Evolutionary conservation across 2,797 vertebrate species (phyloP), one percentile per base, ranked within the genome.

Genomic region (Xyrichtys novacula): DNA sequence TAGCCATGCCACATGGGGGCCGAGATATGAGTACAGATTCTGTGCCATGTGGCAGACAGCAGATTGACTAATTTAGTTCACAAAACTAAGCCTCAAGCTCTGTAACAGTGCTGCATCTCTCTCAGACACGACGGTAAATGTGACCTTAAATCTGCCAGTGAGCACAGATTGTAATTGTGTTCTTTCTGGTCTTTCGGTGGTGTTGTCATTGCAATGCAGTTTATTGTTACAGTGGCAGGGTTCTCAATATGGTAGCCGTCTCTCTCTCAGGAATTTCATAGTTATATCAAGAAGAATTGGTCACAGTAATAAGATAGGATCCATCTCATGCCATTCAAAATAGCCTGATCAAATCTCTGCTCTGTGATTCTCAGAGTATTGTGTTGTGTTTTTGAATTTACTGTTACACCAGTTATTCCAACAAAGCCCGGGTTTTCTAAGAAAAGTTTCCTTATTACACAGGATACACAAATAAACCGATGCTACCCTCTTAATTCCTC

Each of bases 401-500:
- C 81, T 84, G 77, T 76, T 56, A 82, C 71, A 74, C 56, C 70
- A 82, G 85, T 86, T 87, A 87, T 89, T 74, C 83, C 83, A 86
- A 88, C 84, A 89, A 85, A 89, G 80, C 83, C 68, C 73, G 10
- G 1, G 62, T 74, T 85, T 91, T 87, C 80, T 76, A 78, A 85
- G 78, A 92, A 87, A 76, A 74, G 59, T 80, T 86, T 90, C 82
- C 87, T 87, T 87, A 90, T 88, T 89, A 89, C 80, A 84, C 78
- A 79, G 88, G 75, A 90, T 68, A 89, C 76, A 88, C 79, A 93
- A 93, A 93, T 91, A 93, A 93, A 92, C 85, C 50, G 77, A 61
- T 69, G 70, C 83, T 86, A 83, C 76, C 79, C 80, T 84, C 81
- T n/a, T 90, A 92, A 92, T 91, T 92, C 90, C 84, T 58, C 70